Evolutionary conservation across 2,888 invertebrate genomes (phyloP), one percentile per base, ranked within the genome.

Genomic region (Papilio elwesi): DNA sequence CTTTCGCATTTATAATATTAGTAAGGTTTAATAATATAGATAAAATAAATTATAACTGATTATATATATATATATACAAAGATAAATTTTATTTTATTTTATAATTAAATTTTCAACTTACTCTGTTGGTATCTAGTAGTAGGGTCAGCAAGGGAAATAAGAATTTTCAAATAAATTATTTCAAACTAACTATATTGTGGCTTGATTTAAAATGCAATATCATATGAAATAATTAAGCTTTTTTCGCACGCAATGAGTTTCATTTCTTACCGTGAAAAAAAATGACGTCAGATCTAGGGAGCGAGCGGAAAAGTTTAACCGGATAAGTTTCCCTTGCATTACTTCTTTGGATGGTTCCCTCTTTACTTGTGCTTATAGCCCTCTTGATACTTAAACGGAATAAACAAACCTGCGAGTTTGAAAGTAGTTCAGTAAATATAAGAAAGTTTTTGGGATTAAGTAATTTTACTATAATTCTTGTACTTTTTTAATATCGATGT

Each of bases 261-360:
- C 76, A 57, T 68, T 53, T 6, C 53, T 79, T 76, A 64, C 77
- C 77, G 2, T 55, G 75, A 74, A 76, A 78, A 81, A 81, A 76
- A 67, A 69, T 78, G 74, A 75, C 81, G 75, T 77, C 73, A 76
- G 79, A 76, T 76, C 78, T 73, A 77, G 76, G 79, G 78, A 83
- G 85, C 81, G 79, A 78, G 76, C 77, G 70, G 75, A 75, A 83
- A 89, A 89, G 80, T 89, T 89, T 82, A 88, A 89, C 86, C 81
- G 82, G 83, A 86, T 86, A 88, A 88, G 85, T 89, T 90, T 83
- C 78, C 78, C 78, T 81, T 79, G 81, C 82, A 83, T 84, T 83
- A 82, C 82, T 82, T 81, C 70, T 55, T 83, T 83, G 57, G 81
- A 77, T 79, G 77, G 77, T 76, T 74, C 76, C 76, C 79, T 74